Conservation (phyloP, 2,888 invertebrate species). For the Pedicia rivosa region DNA sequence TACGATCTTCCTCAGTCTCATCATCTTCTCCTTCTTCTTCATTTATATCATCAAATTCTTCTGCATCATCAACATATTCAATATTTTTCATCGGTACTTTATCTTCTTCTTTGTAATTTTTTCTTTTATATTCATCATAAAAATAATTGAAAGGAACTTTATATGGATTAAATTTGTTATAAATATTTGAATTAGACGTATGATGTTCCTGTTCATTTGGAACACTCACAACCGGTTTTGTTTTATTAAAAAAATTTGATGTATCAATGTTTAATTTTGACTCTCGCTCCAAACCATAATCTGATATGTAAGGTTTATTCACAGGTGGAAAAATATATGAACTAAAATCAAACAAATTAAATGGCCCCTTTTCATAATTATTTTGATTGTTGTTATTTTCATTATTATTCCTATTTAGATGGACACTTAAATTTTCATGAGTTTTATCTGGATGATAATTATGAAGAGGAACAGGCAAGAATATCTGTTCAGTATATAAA, state of each 20-base stretch:
- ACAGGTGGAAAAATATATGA: not conserved
- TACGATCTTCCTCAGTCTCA: not conserved
- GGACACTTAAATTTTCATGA: not conserved
- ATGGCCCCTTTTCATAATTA: no score
- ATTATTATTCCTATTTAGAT: not conserved
- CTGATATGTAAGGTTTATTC: no score
- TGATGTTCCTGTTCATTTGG: no score
- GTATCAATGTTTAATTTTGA: no score
- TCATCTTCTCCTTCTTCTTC: slow-evolving; percentile 1
- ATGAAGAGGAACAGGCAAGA: not conserved
- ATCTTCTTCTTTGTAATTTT: slow-evolving; percentile 4
- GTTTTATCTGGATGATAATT: slow-evolving; percentile 3
- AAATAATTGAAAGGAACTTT: no score
- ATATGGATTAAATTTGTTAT: no score
- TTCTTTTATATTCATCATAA: not conserved
- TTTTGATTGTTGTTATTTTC: not conserved
- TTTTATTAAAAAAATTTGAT: no score
- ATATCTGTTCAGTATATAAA: slow-evolving; percentile 4
- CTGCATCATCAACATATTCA: not conserved
- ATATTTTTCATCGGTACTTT: slow-evolving; percentile 4
- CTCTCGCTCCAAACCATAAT: no score
- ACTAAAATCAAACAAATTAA: slow-evolving; percentile 4
- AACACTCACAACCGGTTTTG: no score
- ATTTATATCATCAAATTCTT: not conserved
- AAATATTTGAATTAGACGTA: no score